Evolutionary conservation across 2,888 invertebrate species (phyloP), one percentile per base, ranked within the genome.

Genomic region (Drosophila cognata): DNA sequence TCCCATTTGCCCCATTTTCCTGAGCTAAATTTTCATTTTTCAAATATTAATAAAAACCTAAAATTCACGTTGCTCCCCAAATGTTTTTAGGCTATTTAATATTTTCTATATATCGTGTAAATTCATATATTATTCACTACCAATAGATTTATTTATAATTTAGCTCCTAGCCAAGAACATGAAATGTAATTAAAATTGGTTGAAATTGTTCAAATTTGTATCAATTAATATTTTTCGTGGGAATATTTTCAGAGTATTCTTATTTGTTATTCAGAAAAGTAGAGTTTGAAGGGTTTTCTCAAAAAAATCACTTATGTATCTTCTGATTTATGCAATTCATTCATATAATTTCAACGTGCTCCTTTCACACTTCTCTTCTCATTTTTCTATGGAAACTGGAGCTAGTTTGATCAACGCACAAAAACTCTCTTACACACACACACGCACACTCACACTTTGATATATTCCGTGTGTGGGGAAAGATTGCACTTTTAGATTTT

Each of bases 301-400:
- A 13, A 28, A 29, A 62, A 51, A 8, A 18, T 13, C 13, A 33
- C 48, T 55, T 31, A 4, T 16, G 31, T 43, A 21, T 36, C 43
- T 31, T 33, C 18, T n/a, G n/a, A 33, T 67, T 67, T 33, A 63
- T 67, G 66, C 55, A 50, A 66, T 67, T 67, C 67, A 66, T 66
- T 66, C 55, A 56, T 66, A 8, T 13, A 41, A 48, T 50, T 41
- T 55, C 10, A 21, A 55, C 48, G 38, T n/a, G 2, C 50, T 31
- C n/a, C 46, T 33, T 38, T 55, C 28, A 52, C 31, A 28, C 28
- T 25, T 16, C 21, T 18, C 13, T 67, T 6, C 33, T 11, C 29
- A 13, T 2, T 16, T 38, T 28, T 55, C 21, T 41, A 33, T 11
- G 7, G 11, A 56, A 35, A 35, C 5, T 51, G 10, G 6, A 57